Base-by-base conservation (phyloP, 2,797 vertebrate species). In the Pelodytes ibericus region DNA sequence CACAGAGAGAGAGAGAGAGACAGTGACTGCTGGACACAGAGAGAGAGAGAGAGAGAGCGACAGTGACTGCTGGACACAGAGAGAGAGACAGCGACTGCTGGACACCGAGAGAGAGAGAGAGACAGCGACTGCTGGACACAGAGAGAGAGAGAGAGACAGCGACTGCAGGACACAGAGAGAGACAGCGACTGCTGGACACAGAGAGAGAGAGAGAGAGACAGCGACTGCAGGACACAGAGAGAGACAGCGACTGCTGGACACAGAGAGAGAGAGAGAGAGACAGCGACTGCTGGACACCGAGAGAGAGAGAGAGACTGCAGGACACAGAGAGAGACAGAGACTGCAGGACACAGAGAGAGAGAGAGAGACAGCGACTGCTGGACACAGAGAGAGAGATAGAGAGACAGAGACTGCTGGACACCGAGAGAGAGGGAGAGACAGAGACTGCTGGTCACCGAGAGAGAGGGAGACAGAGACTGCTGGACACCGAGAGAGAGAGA, bases 241-340 rank as follows among this genome's bases (percentile, higher is more conserved):
- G 13, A 27, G 4, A 26, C n/a, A n/a, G 56, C 13, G 25, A 27
- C 0, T 2, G 25, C n/a, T n/a, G 4, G 13, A 59, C 0, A 2
- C 1, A 58, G 1, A 3, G 8, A 27, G 25, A 24, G n/a, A 2
- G 13, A 31, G 3, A 56, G n/a, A 56, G n/a, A 56, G n/a, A 56
- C 1, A 56, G 3, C 1, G n/a, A n/a, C n/a, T n/a, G n/a, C n/a
- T n/a, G n/a, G n/a, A 56, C 0, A 4, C 0, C 1, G 51, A 56
- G 4, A 56, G 51, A 2, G 51, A 56, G n/a, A 56, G 1, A 56
- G 4, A 56, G 3, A 56, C 18, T 1, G 51, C 10, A 1, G 22
- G 8, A 22, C 4, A 56, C 4, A 56, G n/a, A 56, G n/a, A 56
- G n/a, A 7, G 51, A 56, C 1, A 56, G 51, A 56, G 51, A 56